Percentiles rank a stretch among this genome's conserved stretches.
These are phyloP conservation scores for Anticlea derivata DNA, from an alignment of 2,888 invertebrate genomes.

Conservation along the genomic window DNA sequence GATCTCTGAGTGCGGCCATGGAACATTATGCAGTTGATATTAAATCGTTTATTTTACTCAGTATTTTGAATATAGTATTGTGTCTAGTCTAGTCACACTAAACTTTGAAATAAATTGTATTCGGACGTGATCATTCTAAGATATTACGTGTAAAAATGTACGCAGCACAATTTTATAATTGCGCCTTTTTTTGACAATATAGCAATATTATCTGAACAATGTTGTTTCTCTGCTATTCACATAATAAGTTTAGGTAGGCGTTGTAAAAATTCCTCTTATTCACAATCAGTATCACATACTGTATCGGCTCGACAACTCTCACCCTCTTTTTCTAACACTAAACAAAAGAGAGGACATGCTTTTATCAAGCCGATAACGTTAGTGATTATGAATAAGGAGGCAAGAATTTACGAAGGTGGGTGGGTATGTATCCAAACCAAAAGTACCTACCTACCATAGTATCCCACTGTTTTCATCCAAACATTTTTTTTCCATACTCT, in stretches of 20 bases:
- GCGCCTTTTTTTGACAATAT: constrained; percentile 25
- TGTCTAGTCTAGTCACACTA: constrained; percentile 16
- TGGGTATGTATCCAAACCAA: no score
- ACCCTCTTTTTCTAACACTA: no score
- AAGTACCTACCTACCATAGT: no score
- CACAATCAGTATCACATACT: no score
- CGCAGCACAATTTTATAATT: constrained; percentile 5
- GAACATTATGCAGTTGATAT: not conserved
- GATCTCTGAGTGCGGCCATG: not conserved
- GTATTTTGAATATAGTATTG: constrained; percentile 1
- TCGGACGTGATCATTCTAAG: not conserved
- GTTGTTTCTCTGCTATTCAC: constrained; percentile 1
- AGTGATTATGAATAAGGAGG: no score
- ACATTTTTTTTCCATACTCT: no score
- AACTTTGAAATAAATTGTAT: constrained; percentile 9
- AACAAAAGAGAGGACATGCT: no score
- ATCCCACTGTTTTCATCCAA: no score
- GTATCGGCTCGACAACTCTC: no score
- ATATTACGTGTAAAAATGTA: constrained; percentile 4
- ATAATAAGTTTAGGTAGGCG: not conserved
- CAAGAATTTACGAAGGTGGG: no score
- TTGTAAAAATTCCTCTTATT: no score
- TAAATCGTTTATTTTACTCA: not conserved
- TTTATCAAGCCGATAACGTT: no score
- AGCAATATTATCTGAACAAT: constrained; percentile 18